Percentiles rank a stretch among this genome's conserved stretches.
phyloP scores from a whole-genome alignment of 2,797 vertebrate species.

The Mormyrus hasselquistii region DNA sequence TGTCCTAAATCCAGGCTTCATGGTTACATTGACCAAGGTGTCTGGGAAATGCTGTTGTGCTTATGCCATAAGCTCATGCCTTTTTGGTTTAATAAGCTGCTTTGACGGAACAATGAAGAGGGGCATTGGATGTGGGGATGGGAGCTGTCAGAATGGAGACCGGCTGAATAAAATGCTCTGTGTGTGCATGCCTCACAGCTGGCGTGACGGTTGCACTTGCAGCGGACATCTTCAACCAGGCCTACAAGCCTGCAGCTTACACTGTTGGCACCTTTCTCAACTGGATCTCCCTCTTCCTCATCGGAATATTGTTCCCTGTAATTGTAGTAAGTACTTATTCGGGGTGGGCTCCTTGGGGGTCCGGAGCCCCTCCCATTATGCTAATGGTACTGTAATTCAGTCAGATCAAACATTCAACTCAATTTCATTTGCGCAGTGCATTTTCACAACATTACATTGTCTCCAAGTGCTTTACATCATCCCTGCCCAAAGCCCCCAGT shows the following conservation, averaged over 20 bases:
- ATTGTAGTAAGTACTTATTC: conserved; percentile 60
- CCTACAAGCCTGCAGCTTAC: conserved; percentile 62
- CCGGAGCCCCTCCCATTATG: not conserved
- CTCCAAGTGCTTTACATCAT: not conserved
- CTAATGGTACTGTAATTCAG: not conserved
- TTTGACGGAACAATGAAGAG: not conserved
- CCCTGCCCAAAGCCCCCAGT: not conserved
- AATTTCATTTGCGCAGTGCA: not conserved
- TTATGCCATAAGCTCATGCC: not conserved
- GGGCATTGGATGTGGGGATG: not conserved
- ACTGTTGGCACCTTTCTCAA: conserved; percentile 50
- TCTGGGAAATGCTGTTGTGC: not conserved
- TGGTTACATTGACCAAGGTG: not conserved
- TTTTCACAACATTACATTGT: not conserved
- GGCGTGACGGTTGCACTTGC: conserved; percentile 52
- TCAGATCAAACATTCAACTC: not conserved
- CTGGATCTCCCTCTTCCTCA: conserved; percentile 64
- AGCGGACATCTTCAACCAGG: conserved; percentile 67
- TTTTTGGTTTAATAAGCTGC: not conserved
- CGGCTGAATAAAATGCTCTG: not conserved
- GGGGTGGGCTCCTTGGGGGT: not conserved
- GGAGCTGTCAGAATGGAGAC: not conserved
- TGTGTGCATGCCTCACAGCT: conserved; percentile 42
- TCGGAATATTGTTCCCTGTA: conserved; percentile 71
- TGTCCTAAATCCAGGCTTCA: not conserved